Evolutionary conservation across 2,888 invertebrate genomes (phyloP).

Genomic region (Xanthorhoe spadicearia): DNA sequence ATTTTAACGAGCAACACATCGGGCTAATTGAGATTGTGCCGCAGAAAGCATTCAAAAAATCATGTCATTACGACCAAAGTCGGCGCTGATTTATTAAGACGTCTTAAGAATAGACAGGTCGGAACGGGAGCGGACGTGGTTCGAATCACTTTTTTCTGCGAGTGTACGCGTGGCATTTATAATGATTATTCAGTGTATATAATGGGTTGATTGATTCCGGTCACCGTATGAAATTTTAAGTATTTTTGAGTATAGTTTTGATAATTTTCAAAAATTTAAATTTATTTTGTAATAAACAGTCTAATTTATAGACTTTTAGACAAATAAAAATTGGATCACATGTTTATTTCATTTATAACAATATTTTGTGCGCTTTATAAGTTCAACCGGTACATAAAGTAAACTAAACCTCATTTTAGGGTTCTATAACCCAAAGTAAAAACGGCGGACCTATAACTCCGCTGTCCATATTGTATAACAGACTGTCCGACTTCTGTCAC

Average conservation of each 20-base stretch:
- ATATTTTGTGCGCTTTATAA: conserved; percentile 33
- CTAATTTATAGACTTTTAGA: conserved; percentile 18
- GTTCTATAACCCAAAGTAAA: too few species aligned
- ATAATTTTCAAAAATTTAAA: too few species aligned
- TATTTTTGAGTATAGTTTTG: too few species aligned
- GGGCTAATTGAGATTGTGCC: conserved; percentile 83
- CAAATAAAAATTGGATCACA: conserved; percentile 15
- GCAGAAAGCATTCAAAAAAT: conserved; percentile 71
- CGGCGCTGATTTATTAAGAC: conserved; percentile 79
- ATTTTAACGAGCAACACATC: conserved; percentile 82
- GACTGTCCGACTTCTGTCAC: too few species aligned
- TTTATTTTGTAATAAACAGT: conserved; percentile 22
- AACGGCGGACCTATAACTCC: too few species aligned
- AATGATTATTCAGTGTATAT: conserved; percentile 32
- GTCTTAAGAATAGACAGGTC: conserved; percentile 72
- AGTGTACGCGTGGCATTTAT: conserved; percentile 50
- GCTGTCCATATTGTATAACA: too few species aligned
- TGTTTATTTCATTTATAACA: conserved; percentile 12
- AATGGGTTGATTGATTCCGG: conserved; percentile 30
- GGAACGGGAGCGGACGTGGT: conserved; percentile 63
- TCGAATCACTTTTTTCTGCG: conserved; percentile 54
- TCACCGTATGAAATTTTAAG: too few species aligned
- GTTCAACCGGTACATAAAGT: conserved; percentile 47
- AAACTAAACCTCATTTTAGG: too few species aligned
- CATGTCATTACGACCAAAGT: conserved; percentile 78